Base-by-base conservation (phyloP, 92 coral and sea anemone species). In the Parazoanthus swiftii region DNA sequence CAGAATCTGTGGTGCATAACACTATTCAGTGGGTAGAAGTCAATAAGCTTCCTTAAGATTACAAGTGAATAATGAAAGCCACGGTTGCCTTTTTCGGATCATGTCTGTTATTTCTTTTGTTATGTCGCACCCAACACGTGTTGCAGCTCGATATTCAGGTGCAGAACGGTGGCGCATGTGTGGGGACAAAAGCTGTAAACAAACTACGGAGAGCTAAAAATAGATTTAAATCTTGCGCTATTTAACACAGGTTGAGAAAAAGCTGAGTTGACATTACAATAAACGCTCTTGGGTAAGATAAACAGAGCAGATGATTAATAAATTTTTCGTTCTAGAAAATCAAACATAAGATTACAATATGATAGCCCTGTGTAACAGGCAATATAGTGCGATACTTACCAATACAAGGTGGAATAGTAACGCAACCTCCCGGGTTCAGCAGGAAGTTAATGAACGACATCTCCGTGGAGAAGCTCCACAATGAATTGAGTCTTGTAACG, bases 361-460 rank as follows among this genome's bases (percentile, higher is more conserved):
- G 59, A 14, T 14, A 54, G 59, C 59, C 59, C 20, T 54, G 18
- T 54, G 59, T 63, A 13, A 5, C 7, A 23, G 26, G 70, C 70
- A 63, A 39, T 76, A 76, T 20, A 21, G 54, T 21, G 80, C 80
- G 54, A 76, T 76, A 80, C 85, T 80, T 39, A 58, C 85, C 85
- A 56, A 20, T 18, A 21, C 26, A 26, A 5, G 85, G 70, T 20
- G 72, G 44, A 15, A 58, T 20, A 10, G 29, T 63, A 4, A 38
- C 85, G 6, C 70, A 21, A 58, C 68, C 48, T 25, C 66, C 68
- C 18, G 84, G 84, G 43, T 80, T 80, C 42, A 80, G 46, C 26
- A 29, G 67, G 70, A 80, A 80, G 46, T 80, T 33, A 29, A 80
- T 15, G 72, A 80, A 58, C 36, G 85, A 58, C 42, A 80, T 36